Evolutionary conservation across 2,113 vertebrate genomes (phyloP), one percentile per base, ranked within the genome.

Genomic region (Motacilla tschutschensis): DNA sequence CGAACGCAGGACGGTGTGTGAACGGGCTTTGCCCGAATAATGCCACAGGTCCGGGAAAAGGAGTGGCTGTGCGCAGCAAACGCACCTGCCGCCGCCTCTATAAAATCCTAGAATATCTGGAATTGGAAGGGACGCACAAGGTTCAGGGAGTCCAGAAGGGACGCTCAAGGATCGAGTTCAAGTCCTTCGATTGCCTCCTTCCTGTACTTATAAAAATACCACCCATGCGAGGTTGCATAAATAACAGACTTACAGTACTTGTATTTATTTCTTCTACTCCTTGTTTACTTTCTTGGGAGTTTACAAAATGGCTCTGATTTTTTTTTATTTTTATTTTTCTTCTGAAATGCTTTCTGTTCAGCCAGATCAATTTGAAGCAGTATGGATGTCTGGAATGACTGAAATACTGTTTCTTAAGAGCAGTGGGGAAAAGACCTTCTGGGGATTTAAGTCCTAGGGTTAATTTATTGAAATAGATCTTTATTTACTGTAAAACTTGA

Each of bases 1-100:
- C 1, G 2, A 0, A 1, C 17, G 0, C 24, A 1, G 31, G 2
- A 3, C 5, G 3, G 1, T 5, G 14, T 10, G 12, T 28, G 1
- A 3, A 4, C 1, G 4, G 2, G 8, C 4, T 3, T 29, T 16
- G 4, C 3, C 1, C 31, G 1, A 10, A 4, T 1, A 6, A 0
- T 4, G 9, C 3, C 4, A 0, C 29, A 0, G 31, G 6, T 14
- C 18, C 5, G 24, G 2, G 38, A n/a, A 40, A 18, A 13, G 1
- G 17, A 20, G 5, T 2, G 2, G 29, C 13, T 22, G 0, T 3
- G 14, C 6, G 2, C 20, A 4, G 62, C 47, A 8, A 47, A 9
- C 14, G 15, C 33, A 17, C 6, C 8, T 63, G 8, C 14, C 5
- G 3, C 8, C 5, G 18, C 12, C 17, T 3, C 22, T 8, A 0